Conservation (phyloP, 1,140 invertebrate genomes). For the Pissodes strobi region DNA sequence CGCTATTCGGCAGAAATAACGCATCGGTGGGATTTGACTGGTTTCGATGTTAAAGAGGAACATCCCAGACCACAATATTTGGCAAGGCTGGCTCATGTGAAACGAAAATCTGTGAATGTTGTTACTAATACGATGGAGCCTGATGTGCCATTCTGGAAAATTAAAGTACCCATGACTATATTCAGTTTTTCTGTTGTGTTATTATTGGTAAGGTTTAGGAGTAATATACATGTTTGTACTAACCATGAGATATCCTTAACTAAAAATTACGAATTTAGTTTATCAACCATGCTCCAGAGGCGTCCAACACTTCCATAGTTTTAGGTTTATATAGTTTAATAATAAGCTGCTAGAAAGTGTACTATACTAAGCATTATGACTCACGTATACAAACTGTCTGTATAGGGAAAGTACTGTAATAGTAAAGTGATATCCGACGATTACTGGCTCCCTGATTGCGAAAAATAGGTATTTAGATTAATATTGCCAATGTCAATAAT, state of each 20-base stretch:
- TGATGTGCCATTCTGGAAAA: conserved; percentile 85
- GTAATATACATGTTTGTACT: not conserved
- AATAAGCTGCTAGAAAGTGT: no score
- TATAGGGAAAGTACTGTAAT: no score
- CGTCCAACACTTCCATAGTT: no score
- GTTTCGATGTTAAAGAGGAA: conserved; percentile 84
- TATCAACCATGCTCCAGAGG: not conserved
- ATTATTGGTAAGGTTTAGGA: conserved; percentile 72
- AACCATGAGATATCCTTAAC: not conserved
- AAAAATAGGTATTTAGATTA: not conserved
- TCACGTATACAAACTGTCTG: no score
- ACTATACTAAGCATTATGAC: no score
- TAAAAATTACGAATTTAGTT: not conserved
- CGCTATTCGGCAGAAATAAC: conserved; percentile 88
- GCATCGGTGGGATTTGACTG: conserved; percentile 88
- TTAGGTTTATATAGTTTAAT: no score
- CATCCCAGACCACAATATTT: conserved; percentile 85
- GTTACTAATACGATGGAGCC: conserved; percentile 82
- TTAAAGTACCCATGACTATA: conserved; percentile 79
- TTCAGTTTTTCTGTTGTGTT: conserved; percentile 84
- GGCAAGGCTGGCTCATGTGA: conserved; percentile 71
- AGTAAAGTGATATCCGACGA: no score
- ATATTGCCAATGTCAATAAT: not conserved
- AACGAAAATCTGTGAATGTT: conserved; percentile 68
- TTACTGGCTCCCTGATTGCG: not conserved